Base-by-base conservation (phyloP, 1,140 invertebrate species). In the Pristionchus pacificus region DNA sequence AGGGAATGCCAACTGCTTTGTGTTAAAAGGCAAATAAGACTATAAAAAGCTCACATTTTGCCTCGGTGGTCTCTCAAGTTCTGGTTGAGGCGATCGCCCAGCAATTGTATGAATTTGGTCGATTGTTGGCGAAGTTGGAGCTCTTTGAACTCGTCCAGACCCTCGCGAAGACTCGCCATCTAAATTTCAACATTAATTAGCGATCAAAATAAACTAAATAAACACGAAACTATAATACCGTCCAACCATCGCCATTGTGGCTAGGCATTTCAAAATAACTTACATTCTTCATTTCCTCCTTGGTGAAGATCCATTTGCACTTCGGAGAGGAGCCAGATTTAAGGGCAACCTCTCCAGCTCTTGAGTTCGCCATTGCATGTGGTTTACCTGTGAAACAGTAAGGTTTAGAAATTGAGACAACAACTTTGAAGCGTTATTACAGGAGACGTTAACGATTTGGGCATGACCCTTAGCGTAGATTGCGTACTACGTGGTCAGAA, bases 241-340 rank as follows among this genome's bases (percentile, higher is more conserved):
- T 49, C 19, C 38, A 19, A 29, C 6, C 60, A 60, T 10, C n/a
- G n/a, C n/a, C n/a, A n/a, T n/a, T n/a, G n/a, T n/a, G n/a, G n/a
- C n/a, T n/a, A 60, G n/a, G n/a, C 6, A 25, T 6, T 6, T 29
- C 25, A 13, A 3, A 25, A 10, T 24, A 6, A 24, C n/a, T 24
- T 24, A 60, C 28, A 60, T 60, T 29, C 28, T 24, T 25, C 60
- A 60, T 60, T 29, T 60, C 60, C n/a, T 60, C 60, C 60, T 60
- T 29, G 28, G 60, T 10, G 28, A 60, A 60, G 60, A 60, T 60
- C 60, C 60, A 60, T 29, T 24, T 10, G 6, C 25, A 13, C 13
- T 60, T 60, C 10, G 60, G 60, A 60, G 38, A 49, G n/a, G n/a
- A 25, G 60, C 60, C 60, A 29, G 3, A 10, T 24, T 24, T 60